A percentile compares a stretch with the other conserved stretches of the same genome.
Conservation (phyloP, 2,888 invertebrate genomes). For the Autographa pulchrina region DNA sequence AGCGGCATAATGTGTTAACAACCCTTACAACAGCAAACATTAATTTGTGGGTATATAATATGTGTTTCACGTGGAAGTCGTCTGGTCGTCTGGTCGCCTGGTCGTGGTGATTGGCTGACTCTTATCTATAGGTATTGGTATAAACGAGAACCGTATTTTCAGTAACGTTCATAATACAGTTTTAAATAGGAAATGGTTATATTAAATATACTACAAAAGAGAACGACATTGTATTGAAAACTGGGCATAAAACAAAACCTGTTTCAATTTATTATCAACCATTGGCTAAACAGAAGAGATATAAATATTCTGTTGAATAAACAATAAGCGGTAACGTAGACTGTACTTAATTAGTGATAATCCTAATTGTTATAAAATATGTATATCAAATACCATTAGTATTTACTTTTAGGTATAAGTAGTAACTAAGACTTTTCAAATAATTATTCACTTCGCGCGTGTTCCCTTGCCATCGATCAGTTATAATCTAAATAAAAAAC, state of each 20-base stretch:
- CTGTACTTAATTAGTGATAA: neutral
- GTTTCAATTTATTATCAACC: neutral
- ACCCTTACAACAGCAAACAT: no score
- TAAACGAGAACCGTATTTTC: neutral
- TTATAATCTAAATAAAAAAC: no score
- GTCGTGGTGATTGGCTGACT: no score
- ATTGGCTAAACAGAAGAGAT: neutral
- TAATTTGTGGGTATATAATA: no score
- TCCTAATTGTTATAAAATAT: neutral
- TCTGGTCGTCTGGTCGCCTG: no score
- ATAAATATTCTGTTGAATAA: conserved; percentile 6
- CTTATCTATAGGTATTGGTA: no score
- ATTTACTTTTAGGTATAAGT: neutral
- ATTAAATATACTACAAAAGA: neutral
- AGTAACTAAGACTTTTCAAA: neutral
- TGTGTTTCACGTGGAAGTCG: no score
- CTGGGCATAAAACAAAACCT: neutral
- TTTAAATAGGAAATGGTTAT: neutral
- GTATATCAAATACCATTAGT: neutral
- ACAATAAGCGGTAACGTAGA: neutral
- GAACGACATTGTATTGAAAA: neutral
- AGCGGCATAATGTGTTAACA: no score
- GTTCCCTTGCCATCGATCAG: no score
- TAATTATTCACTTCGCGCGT: no score
- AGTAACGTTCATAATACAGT: neutral